Evolutionary conservation across 2,888 invertebrate genomes (phyloP).

Genomic region (Heliconius ismenius): DNA sequence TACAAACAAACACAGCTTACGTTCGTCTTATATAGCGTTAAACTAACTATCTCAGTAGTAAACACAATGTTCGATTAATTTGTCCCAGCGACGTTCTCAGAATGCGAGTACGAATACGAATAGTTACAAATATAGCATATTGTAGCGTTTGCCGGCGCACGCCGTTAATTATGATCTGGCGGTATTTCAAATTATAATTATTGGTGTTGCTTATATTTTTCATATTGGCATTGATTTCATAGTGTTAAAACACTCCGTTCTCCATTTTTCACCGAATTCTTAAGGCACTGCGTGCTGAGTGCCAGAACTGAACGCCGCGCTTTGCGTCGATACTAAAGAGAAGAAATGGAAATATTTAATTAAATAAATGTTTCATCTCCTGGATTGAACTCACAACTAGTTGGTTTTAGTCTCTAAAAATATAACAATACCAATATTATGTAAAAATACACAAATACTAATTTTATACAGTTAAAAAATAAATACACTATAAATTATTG

Average conservation of each 20-base stretch:
- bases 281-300: no score
- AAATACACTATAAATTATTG: background rate
- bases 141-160: slow-evolving; percentile 49
- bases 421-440: no score
- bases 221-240: no score
- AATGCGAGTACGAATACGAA: slow-evolving; percentile 31
- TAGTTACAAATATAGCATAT: slow-evolving; percentile 45
- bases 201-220: background rate
- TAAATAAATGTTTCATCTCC: no score
- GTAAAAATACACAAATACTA: no score
- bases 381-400: no score
- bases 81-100: slow-evolving; percentile 56
- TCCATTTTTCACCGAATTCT: no score
- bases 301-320: no score
- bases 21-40: background rate
- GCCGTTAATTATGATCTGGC: slow-evolving; percentile 50
- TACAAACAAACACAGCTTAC: background rate
- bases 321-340: no score
- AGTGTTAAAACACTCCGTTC: no score
- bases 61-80: slow-evolving; percentile 55
- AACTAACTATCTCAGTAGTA: background rate
- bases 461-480: background rate
- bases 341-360: no score
- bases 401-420: no score
- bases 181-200: slow-evolving; percentile 33